Conservation (phyloP, 2,888 invertebrate genomes). For the Cremastinae sp. region DNA sequence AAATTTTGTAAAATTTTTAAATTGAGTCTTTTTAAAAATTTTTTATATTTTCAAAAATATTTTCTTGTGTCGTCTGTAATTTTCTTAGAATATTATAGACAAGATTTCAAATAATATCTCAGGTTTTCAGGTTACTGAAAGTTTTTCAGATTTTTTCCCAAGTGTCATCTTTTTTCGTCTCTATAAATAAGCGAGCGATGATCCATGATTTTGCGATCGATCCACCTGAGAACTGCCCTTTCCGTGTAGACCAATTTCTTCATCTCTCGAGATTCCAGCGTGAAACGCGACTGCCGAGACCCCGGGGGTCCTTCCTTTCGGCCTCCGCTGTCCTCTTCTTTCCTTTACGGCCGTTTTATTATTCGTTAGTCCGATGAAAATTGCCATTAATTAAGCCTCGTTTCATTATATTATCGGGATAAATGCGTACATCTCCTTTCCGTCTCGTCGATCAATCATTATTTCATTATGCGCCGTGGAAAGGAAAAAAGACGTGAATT, state of each 20-base stretch:
- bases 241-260: conserved; percentile 10
- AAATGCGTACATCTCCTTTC: conserved; percentile 40
- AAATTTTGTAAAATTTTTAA: too few relatives aligned
- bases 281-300: conserved; percentile 57
- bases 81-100: too few relatives aligned
- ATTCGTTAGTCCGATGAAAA: conserved; percentile 51
- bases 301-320: conserved; percentile 35
- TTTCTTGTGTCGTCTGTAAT: too few relatives aligned
- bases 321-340: conserved; percentile 6
- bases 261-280: conserved; percentile 22
- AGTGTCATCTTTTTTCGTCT: too few relatives aligned
- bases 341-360: conserved; percentile 41
- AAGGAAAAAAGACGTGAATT: conserved; percentile 42
- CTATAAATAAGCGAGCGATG: too few relatives aligned
- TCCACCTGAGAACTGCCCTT: neutral
- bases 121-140: too few relatives aligned
- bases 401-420: conserved; percentile 54
- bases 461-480: conserved; percentile 43
- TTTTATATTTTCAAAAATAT: too few relatives aligned
- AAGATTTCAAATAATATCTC: too few relatives aligned
- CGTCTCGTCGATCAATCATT: conserved; percentile 58
- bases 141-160: too few relatives aligned
- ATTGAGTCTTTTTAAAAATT: too few relatives aligned
- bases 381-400: conserved; percentile 59
- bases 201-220: too few relatives aligned